These are phyloP conservation scores for Limnodromus scolopaceus DNA, from an alignment of 2,797 vertebrate species.

Conservation along the genomic window DNA sequence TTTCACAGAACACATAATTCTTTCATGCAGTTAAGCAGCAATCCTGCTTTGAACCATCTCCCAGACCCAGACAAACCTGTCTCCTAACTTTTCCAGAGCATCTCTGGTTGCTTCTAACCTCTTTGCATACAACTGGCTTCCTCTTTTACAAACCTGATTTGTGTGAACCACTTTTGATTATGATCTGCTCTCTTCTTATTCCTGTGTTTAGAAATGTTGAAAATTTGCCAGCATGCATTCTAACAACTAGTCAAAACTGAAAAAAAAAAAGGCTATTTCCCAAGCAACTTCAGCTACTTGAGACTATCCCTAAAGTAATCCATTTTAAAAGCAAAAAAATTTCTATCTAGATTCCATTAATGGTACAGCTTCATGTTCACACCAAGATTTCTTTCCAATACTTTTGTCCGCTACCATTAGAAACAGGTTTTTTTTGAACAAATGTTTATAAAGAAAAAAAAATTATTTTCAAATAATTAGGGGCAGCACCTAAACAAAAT, in stretches of 20 bases:
- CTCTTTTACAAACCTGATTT: background rate
- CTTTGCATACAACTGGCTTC: background rate
- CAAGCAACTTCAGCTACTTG: background rate
- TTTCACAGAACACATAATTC: background rate
- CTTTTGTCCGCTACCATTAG: background rate
- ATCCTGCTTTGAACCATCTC: background rate
- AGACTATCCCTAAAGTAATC: background rate
- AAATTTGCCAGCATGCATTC: background rate
- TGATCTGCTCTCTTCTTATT: background rate
- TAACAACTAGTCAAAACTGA: background rate
- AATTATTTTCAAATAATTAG: background rate
- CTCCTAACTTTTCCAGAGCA: background rate
- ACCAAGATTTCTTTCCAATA: background rate
- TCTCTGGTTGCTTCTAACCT: background rate
- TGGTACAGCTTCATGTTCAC: background rate
- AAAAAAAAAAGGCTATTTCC: background rate
- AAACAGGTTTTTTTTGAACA: rapidly evolving
- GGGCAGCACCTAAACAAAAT: background rate
- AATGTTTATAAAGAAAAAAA: background rate
- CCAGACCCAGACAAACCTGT: background rate
- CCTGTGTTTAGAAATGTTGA: background rate
- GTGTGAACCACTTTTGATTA: background rate
- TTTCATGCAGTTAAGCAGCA: background rate
- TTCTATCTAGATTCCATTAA: background rate
- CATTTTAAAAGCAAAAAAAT: background rate